Evolutionary conservation across 2,888 invertebrate species (phyloP).

Genomic region (Gryllus longicercus): DNA sequence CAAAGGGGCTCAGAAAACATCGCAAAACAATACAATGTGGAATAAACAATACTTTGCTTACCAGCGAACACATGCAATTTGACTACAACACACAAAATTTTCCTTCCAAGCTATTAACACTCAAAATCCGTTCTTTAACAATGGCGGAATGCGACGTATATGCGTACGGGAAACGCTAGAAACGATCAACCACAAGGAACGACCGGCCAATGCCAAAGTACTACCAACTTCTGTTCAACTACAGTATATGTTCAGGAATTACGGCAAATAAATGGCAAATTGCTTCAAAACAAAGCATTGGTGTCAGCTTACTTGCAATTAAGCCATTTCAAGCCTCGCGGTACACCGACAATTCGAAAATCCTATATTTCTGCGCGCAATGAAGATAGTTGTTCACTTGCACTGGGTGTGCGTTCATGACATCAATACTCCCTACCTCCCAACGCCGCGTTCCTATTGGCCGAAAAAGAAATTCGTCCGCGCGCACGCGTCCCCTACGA

Average conservation of each 20-base stretch:
- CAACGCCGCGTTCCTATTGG: constrained; percentile 33
- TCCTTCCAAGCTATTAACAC: constrained; percentile 18
- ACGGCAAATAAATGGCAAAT: constrained; percentile 26
- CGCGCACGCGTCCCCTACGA: background rate
- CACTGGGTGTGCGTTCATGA: constrained; percentile 32
- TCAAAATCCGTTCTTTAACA: constrained; percentile 34
- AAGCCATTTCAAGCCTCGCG: no score
- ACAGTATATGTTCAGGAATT: constrained; percentile 9
- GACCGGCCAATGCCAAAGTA: constrained; percentile 34
- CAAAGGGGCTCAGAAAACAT: background rate
- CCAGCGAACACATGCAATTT: background rate
- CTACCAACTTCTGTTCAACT: constrained; percentile 27
- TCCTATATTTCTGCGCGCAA: constrained; percentile 22
- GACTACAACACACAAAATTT: constrained; percentile 24
- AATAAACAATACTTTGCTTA: background rate
- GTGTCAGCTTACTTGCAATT: background rate
- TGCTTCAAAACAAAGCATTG: background rate
- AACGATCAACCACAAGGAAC: constrained; percentile 35
- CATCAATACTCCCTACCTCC: constrained; percentile 36
- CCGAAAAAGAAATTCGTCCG: constrained; percentile 23
- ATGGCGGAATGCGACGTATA: constrained; percentile 37
- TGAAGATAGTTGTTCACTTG: constrained; percentile 34
- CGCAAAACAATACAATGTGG: background rate
- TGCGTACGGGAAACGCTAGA: constrained; percentile 30
- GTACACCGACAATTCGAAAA: background rate